Conservation (phyloP, 1,140 invertebrate species). For the Listronotus bonariensis region DNA sequence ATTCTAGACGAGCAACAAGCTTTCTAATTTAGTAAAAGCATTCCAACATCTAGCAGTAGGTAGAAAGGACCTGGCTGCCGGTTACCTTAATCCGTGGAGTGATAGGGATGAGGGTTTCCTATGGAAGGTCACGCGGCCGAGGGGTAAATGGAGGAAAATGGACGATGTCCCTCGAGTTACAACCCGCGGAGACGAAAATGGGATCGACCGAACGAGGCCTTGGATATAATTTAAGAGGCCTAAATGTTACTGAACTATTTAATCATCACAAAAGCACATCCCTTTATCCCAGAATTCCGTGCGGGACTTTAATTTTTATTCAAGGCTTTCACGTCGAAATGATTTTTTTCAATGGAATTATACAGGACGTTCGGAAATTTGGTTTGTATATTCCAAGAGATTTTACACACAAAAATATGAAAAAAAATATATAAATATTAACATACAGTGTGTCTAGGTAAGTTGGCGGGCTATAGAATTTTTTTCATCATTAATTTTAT, state of each 20-base stretch:
- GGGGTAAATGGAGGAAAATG: conserved; percentile 15
- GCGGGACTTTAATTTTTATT: too few relatives aligned
- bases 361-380: too few relatives aligned
- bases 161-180: conserved; percentile 27
- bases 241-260: background rate
- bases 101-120: conserved; percentile 16
- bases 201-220: conserved; percentile 23
- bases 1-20: conserved; percentile 12
- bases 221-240: background rate
- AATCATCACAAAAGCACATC: too few relatives aligned
- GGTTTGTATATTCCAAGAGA: too few relatives aligned
- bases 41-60: conserved; percentile 20
- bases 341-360: too few relatives aligned
- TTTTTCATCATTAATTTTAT: too few relatives aligned
- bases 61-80: conserved; percentile 8
- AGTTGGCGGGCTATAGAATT: too few relatives aligned
- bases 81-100: conserved; percentile 35
- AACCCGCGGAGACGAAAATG: conserved; percentile 31
- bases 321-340: too few relatives aligned
- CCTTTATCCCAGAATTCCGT: too few relatives aligned
- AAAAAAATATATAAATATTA: too few relatives aligned
- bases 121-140: conserved; percentile 15
- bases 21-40: conserved; percentile 33
- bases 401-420: too few relatives aligned
- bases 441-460: too few relatives aligned